Base-by-base conservation (phyloP, 2,888 invertebrate species). In the Diaperis boleti region DNA sequence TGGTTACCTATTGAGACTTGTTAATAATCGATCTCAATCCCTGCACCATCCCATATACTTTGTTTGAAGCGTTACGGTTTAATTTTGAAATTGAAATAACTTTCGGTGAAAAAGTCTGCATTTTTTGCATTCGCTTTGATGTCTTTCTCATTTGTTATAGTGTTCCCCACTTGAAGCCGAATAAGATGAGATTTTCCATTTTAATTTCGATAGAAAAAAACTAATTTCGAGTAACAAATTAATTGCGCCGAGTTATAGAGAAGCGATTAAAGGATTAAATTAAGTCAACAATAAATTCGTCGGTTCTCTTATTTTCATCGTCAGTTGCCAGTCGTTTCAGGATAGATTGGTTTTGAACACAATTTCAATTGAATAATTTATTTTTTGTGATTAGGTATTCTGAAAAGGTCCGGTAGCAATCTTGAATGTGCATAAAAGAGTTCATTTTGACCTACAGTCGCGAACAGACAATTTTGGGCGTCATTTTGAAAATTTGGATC, bases 51-150 rank as follows among this genome's bases (percentile, higher is more conserved):
- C n/a, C n/a, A 15, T 47, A 35, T 18, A 55, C 56, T 56, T 37
- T 57, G 57, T 57, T 57, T 57, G 49, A 37, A 50, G 44, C 62
- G 62, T 56, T 57, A 56, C 62, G 56, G 56, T 70, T 65, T 66
- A 63, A 68, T 71, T 68, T 69, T 65, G 62, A 56, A 56, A 56
- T 56, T 56, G 56, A 56, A 56, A 56, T 56, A 41, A 55, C 45
- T 56, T 35, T 26, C 42, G 42, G 42, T 17, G 41, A 41, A 33
- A 54, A 54, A 54, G 7, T 17, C 31, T 17, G 17, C 47, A 47
- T 5, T 45, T 45, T 45, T 45, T 45, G 1, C 2, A 14, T 11
- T 10, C 14, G 8, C 14, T 22, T n/a, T 42, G 41, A 55, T 42
- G 41, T 55, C 55, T 55, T 55, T 55, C 42, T 52, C 37, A 29